These are phyloP conservation scores for Andrena dorsata DNA, from an alignment of 2,888 invertebrate genomes.

Conservation along the genomic window DNA sequence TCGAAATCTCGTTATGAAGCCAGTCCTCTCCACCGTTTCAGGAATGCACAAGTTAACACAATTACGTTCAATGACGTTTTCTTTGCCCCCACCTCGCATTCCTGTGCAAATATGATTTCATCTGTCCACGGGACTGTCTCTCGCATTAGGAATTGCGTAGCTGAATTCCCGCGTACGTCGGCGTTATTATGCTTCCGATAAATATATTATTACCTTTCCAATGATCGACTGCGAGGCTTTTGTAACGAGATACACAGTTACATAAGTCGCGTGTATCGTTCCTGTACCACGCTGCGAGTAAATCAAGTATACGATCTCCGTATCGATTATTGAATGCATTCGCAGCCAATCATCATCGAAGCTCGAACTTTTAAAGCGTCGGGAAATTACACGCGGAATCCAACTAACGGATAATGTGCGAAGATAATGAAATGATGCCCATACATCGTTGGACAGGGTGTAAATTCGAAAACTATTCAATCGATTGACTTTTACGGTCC, in stretches of 20 bases:
- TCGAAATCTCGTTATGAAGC: background rate
- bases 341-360: background rate
- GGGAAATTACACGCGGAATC: background rate
- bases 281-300: background rate
- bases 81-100: constrained; percentile 3
- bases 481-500: background rate
- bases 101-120: constrained; percentile 13
- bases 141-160: constrained; percentile 21
- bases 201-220: constrained; percentile 34
- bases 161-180: background rate
- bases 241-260: constrained; percentile 6
- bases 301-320: background rate
- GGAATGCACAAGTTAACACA: background rate
- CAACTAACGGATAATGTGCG: background rate
- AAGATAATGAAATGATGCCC: constrained; percentile 10
- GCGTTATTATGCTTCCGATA: constrained; percentile 31
- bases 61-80: constrained; percentile 5
- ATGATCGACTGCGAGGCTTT: constrained; percentile 26
- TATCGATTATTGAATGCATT: constrained; percentile 20
- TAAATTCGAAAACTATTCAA: constrained; percentile 4
- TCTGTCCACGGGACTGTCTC: constrained; percentile 1
- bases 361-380: background rate
- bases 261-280: constrained; percentile 18
- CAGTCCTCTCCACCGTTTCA: no score
- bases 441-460: background rate